Conservation (phyloP, 2,888 invertebrate species). For the Leptopilina drosophilae region DNA sequence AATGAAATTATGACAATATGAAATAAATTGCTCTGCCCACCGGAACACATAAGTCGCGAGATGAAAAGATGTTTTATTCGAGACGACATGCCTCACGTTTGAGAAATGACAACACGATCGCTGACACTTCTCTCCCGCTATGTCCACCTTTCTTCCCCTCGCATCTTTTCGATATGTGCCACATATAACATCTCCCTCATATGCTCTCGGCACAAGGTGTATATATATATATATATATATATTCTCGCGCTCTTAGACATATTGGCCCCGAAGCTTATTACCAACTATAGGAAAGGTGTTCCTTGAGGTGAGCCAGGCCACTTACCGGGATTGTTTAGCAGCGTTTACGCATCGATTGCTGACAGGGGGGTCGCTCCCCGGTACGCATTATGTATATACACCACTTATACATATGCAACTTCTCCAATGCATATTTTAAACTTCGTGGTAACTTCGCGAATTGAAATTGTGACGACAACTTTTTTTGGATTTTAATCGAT, state of each 20-base stretch:
- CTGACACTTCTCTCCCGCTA: slow-evolving; percentile 61
- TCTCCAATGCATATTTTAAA: not conserved
- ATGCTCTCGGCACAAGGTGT: slow-evolving; percentile 4
- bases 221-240: slow-evolving; percentile 12
- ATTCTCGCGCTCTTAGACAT: slow-evolving; percentile 31
- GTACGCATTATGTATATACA: slow-evolving; percentile 53
- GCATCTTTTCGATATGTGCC: slow-evolving; percentile 18
- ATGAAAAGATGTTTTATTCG: slow-evolving; percentile 51
- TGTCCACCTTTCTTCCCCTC: slow-evolving; percentile 36
- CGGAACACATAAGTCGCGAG: slow-evolving; percentile 55
- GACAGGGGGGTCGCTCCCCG: slow-evolving; percentile 58
- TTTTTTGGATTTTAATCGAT: too few relatives aligned
- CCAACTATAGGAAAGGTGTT: slow-evolving; percentile 57
- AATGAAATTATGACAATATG: slow-evolving; percentile 64
- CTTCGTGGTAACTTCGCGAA: not conserved
- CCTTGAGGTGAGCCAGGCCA: slow-evolving; percentile 59
- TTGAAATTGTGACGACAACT: not conserved
- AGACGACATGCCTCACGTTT: slow-evolving; percentile 58
- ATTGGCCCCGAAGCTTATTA: slow-evolving; percentile 60
- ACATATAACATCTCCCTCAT: slow-evolving; percentile 6
- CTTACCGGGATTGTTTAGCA: slow-evolving; percentile 68
- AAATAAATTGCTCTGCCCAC: slow-evolving; percentile 66
- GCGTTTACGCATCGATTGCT: slow-evolving; percentile 66
- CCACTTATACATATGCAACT: slow-evolving; percentile 19
- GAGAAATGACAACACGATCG: slow-evolving; percentile 71